Percentiles rank a stretch among this genome's conserved stretches.
These are phyloP conservation scores for Synodontis membranacea DNA, from an alignment of 2,113 vertebrate species.

Conservation along the genomic window DNA sequence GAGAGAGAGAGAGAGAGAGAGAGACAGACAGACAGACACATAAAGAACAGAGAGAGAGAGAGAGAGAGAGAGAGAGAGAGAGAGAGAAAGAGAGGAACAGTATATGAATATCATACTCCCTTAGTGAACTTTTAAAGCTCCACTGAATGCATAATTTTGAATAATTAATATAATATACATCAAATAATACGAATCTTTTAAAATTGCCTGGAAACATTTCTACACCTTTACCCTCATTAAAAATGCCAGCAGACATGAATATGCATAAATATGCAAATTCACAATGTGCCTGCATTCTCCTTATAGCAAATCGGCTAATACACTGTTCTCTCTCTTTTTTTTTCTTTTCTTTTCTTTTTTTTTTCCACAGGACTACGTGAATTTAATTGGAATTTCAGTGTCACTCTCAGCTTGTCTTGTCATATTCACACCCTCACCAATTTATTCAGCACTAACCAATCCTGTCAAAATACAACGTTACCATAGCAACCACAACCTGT, in stretches of 20 bases:
- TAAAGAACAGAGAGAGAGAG: background rate
- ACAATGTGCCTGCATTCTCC: background rate
- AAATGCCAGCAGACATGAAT: background rate
- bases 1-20: background rate
- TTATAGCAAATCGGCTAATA: background rate
- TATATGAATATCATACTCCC: background rate
- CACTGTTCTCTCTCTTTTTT: too few species aligned
- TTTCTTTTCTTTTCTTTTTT: too few species aligned
- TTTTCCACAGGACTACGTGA: background rate
- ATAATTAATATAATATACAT: background rate
- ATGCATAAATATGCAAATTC: background rate
- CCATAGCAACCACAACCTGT: background rate
- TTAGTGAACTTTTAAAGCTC: background rate
- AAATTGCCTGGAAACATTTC: background rate
- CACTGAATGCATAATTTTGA: background rate
- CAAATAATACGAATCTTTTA: background rate
- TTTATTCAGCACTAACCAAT: background rate
- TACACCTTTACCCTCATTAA: constrained; percentile 17
- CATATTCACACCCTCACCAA: background rate
- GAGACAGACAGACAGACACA: background rate
- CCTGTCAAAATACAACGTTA: background rate
- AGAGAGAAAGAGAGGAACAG: background rate
- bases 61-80: background rate
- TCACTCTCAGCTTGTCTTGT: background rate
- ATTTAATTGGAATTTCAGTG: too few species aligned